Evolutionary conservation across 2,888 invertebrate genomes (phyloP), one percentile per base, ranked within the genome.

Genomic region (Odontothrips loti): DNA sequence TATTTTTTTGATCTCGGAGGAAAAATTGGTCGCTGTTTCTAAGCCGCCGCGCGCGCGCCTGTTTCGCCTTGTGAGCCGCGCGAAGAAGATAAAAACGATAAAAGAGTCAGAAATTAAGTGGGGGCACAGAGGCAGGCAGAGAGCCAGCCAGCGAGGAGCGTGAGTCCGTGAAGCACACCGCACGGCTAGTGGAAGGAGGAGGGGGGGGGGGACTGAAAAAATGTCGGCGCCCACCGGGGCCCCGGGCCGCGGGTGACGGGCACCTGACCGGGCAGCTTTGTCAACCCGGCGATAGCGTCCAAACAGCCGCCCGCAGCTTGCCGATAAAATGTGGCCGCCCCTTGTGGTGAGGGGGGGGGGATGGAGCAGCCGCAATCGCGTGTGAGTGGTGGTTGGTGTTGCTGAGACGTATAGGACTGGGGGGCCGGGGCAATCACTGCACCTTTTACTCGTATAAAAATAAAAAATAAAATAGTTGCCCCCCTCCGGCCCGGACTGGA

Each of bases 211-310:
- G 58, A 15, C 15, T 58, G 11, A n/a, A 75, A 10, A 75, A 75
- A 75, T 75, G 68, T 27, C 27, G 58, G 58, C n/a, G 51, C 51
- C 51, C n/a, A n/a, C n/a, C n/a, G 34, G 34, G 34, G 34, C 34
- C 3, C 34, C 3, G 34, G 3, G 68, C 10, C 27, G 10, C 27
- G 68, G 23, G 27, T 27, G 68, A 23, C 68, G 68, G 68, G 23
- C 68, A 68, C 68, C n/a, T 27, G 68, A 10, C 27, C 68, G 27
- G 23, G 12, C 68, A 75, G 68, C 68, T 75, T 75, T 75, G 68
- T 75, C 68, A 75, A 75, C 27, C 34, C 11, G 27, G 68, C 68
- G 68, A 75, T 75, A 75, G 68, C 68, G 68, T 27, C 68, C 68
- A 27, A 75, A 58, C 58, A 58, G 20, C 58, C 58, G n/a, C 58